Evolutionary conservation across 35 echinoderm and acorn worm species (phyloP), one percentile per base, ranked within the genome.

Genomic region (Apostichopus japonicus): DNA sequence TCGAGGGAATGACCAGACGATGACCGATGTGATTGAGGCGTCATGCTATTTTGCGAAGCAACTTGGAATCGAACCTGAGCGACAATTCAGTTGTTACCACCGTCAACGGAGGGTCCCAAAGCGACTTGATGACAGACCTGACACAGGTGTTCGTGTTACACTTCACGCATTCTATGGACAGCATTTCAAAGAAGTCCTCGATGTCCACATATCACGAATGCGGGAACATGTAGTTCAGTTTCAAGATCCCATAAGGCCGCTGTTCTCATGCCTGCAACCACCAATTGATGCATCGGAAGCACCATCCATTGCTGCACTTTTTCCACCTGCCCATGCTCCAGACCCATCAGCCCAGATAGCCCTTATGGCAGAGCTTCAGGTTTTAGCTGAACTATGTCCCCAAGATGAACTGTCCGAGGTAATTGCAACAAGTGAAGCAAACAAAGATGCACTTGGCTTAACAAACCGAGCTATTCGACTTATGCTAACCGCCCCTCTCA

Each of bases 1-100:
- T 82, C 79, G n/a, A 82, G 17, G 5, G 79, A 82, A 82, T 76
- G 79, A 82, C 79, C 17, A 82, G 79, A 82, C n/a, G 79, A 82
- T 82, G 79, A 82, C 79, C 79, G n/a, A 82, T 82, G 17, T 25
- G 5, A 23, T 82, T 82, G 79, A 82, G 79, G 79, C 79, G 78
- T 80, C 78, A 80, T 80, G 78, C 4, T 1, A 13, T 24, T 80
- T 80, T 80, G 78, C 78, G 13, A 80, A 72, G 67, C 67, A 72
- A 80, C 78, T 80, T 80, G 78, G 78, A 13, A 80, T 80, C 13
- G 78, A 80, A 0, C 78, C 78, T 14, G 78, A 80, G 25, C 25
- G 25, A 27, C 25, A 82, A 27, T 82, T 82, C 79, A 82, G 23
- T 0, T 33, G 19, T 83, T 23, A 83, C 79, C 79, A 83, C 79